Percentiles rank a stretch among this genome's conserved stretches.
These are phyloP conservation scores for Apodemia duryi DNA, from an alignment of 2,888 invertebrate species.

Conservation along the genomic window DNA sequence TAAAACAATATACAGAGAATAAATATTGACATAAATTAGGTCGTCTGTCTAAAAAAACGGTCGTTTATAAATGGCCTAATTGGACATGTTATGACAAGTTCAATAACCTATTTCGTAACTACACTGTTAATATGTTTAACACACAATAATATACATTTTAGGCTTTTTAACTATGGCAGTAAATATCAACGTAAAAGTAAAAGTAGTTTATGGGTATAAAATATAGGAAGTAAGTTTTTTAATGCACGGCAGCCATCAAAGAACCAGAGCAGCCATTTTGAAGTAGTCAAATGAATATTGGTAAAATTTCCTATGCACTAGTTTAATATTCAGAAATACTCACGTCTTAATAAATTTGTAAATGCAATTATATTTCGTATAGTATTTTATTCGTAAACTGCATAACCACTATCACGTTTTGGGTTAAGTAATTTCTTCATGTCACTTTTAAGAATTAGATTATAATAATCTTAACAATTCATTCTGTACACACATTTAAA, in stretches of 20 bases:
- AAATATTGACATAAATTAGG: too few species aligned
- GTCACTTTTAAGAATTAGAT: neutral
- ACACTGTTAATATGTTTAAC: neutral
- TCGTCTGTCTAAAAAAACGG: neutral
- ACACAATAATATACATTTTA: neutral
- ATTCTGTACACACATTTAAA: neutral
- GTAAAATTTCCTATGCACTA: conserved; percentile 34
- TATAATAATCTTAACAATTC: neutral
- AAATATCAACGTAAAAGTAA: neutral
- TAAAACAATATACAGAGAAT: too few species aligned
- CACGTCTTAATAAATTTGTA: conserved; percentile 46
- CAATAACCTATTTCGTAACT: conserved; percentile 42
- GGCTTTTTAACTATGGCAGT: neutral
- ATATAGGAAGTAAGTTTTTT: neutral
- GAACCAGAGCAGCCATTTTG: conserved; percentile 62
- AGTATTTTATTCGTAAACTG: conserved; percentile 11
- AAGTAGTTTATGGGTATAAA: neutral
- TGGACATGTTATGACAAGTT: conserved; percentile 57
- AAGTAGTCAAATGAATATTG: conserved; percentile 30
- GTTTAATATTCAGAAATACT: conserved; percentile 38
- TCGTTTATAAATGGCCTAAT: neutral
- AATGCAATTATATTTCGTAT: conserved; percentile 17
- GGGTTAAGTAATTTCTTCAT: neutral
- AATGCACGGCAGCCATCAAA: neutral
- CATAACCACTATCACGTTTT: neutral